Percentiles rank a stretch among this genome's conserved stretches.
Evolutionary conservation across 1,140 invertebrate species (phyloP).

Genomic region (Halyomorpha halys): DNA sequence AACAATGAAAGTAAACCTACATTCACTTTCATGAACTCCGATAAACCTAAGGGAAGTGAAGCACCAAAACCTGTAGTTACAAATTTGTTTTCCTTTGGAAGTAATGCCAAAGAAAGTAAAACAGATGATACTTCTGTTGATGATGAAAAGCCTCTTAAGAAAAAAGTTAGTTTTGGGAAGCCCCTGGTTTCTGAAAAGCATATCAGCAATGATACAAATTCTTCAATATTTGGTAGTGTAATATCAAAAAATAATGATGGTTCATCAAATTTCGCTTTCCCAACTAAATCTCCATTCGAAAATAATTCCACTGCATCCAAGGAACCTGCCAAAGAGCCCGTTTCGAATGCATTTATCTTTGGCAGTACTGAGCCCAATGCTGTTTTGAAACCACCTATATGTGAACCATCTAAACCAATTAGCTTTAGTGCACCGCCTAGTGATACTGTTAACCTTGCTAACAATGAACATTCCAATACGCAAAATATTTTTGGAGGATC

Average conservation of each 20-base stretch:
- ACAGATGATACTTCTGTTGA: background rate
- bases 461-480: background rate
- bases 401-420: background rate
- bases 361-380: background rate
- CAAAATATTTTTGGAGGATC: background rate
- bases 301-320: background rate
- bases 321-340: background rate
- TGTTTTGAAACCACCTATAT: background rate
- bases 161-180: slow-evolving; percentile 21
- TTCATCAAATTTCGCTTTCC: slow-evolving; percentile 2
- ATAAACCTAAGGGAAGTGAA: background rate
- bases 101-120: background rate
- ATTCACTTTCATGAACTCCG: slow-evolving; percentile 12
- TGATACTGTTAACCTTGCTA: background rate
- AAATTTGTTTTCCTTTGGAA: slow-evolving; percentile 9
- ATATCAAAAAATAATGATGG: background rate
- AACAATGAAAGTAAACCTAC: background rate
- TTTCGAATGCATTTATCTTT: slow-evolving; percentile 1
- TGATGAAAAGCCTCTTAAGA: slow-evolving; percentile 21
- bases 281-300: slow-evolving; percentile 4
- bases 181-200: slow-evolving; percentile 12
- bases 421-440: background rate
- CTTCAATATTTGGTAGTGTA: background rate
- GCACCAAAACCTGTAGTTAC: background rate
- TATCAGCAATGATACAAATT: background rate